Evolutionary conservation across 2,113 vertebrate species (phyloP).

Genomic region (Neogobius melanostomus): DNA sequence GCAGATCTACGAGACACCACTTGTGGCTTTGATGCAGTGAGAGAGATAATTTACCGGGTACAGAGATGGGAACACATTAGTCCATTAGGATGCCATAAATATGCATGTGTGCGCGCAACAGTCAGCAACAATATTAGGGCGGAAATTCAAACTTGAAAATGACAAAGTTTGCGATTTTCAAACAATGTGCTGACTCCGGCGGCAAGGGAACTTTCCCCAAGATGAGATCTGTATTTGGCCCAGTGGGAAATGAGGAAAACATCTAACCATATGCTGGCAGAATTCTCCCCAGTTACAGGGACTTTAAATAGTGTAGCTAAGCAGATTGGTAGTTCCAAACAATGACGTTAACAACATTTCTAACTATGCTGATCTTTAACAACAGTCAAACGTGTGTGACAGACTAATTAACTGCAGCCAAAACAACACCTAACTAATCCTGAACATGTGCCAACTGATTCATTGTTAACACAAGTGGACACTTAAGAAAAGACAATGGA

Average conservation of each 20-base stretch:
- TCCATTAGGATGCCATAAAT: conserved; percentile 37
- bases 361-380: too few species aligned
- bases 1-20: conserved; percentile 21
- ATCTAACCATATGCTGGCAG: too few species aligned
- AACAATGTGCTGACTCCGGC: conserved; percentile 26
- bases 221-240: conserved; percentile 15
- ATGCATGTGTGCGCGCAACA: conserved; percentile 49
- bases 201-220: conserved; percentile 11
- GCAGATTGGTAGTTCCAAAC: too few species aligned
- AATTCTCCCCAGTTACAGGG: too few species aligned
- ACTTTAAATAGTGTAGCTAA: too few species aligned
- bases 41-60: conserved; percentile 41
- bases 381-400: too few species aligned
- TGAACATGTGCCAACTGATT: too few species aligned
- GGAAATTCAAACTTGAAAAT: conserved; percentile 47
- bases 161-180: conserved; percentile 38
- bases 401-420: too few species aligned
- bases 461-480: too few species aligned
- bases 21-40: conserved; percentile 28
- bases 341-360: too few species aligned
- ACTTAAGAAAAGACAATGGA: too few species aligned
- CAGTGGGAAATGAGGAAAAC: not conserved
- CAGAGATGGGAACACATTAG: conserved; percentile 40
- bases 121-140: conserved; percentile 26
- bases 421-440: too few species aligned